Evolutionary conservation across 1,140 invertebrate genomes (phyloP), one percentile per base, ranked within the genome.

Genomic region (Drosophila bocki): DNA sequence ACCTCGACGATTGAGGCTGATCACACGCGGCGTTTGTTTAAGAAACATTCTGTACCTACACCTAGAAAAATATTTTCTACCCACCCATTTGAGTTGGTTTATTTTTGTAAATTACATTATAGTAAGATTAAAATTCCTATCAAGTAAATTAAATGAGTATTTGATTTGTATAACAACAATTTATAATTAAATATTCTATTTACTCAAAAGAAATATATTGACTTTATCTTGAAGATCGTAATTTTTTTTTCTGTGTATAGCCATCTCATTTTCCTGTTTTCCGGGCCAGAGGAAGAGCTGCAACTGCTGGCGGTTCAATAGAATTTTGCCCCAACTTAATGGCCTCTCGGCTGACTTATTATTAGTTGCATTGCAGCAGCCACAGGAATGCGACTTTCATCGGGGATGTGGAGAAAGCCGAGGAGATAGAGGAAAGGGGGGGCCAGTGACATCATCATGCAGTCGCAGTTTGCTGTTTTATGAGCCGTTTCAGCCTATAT

Each of bases 11-110:
- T 74, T 78, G 84, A 77, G 76, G 76, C 75, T 67, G 65, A 83
- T 80, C 80, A 87, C 80, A 88, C 64, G 76, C 84, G 64, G 70
- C 59, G 83, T 71, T 82, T 86, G 70, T 87, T 80, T 64, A 67
- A 83, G 75, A 68, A 82, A 76, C 75, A 54, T 39, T 39, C 33
- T 26, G 7, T 56, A 69, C 15, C 45, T 17, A 6, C 26, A 54
- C 41, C 9, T 3, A 37, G 12, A 61, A 65, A 65, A 35, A 58
- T 11, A 11, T 1, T 0, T 4, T 7, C 0, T 15, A n/a, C 8
- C 9, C 5, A 5, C 1, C 3, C 22, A 22, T 37, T 13, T 19
- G 0, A 33, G 11, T 12, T 33, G 2, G 0, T 32, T 13, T 13
- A 13, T 7, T 13, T 8, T 35, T 53, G 3, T 33, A 33, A 1